Percentiles rank a stretch among this genome's conserved stretches.
These are phyloP conservation scores for Hyla sarda DNA, from an alignment of 2,113 vertebrate species.

Conservation along the genomic window DNA sequence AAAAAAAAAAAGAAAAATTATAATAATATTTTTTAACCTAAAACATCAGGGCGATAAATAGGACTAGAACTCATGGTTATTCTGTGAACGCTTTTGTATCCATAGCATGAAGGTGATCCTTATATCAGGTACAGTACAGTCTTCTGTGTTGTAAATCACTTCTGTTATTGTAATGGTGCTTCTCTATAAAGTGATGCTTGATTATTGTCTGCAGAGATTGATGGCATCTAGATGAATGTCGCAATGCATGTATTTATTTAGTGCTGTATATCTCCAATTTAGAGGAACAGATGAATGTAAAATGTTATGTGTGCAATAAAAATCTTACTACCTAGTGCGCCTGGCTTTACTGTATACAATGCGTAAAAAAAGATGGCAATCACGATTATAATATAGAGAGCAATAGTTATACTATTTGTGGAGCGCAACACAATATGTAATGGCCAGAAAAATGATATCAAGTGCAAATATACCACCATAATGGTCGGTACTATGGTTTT, in stretches of 20 bases:
- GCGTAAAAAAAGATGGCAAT: background rate
- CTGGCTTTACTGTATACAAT: conserved; percentile 1
- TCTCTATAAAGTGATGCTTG: conserved; percentile 33
- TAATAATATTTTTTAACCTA: background rate
- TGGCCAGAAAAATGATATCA: background rate
- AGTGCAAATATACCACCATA: background rate
- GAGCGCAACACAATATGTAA: background rate
- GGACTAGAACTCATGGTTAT: conserved; percentile 12
- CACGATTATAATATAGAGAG: background rate
- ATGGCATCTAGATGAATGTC: background rate
- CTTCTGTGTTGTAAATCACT: conserved; percentile 16
- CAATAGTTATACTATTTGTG: background rate
- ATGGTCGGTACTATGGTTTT: no score
- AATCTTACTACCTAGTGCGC: conserved; percentile 15
- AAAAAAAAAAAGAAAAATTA: no score
- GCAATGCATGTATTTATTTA: conserved; percentile 20
- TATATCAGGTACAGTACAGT: conserved; percentile 28
- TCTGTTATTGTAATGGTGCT: background rate
- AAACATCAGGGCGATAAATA: conserved; percentile 15
- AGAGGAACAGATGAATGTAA: conserved; percentile 34
- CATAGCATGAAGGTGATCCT: background rate
- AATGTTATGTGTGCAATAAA: conserved; percentile 33
- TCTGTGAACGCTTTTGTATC: background rate
- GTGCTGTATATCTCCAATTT: background rate
- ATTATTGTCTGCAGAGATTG: conserved; percentile 29